Evolutionary conservation across 2,797 vertebrate species (phyloP).

Genomic region (Labroides dimidiatus): DNA sequence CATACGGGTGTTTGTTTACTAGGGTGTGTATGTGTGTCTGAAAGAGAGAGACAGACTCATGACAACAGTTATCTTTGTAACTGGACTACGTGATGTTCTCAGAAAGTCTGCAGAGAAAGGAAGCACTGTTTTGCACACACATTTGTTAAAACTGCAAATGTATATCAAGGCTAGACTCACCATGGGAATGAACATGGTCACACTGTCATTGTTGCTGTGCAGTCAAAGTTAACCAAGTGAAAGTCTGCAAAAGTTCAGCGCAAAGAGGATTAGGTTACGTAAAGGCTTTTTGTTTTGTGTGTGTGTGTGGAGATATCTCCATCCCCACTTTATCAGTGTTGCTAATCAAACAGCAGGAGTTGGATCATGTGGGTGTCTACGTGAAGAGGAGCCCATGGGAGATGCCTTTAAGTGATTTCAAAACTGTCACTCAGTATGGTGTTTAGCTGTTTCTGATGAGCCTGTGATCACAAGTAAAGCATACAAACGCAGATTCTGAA

Average conservation of each 20-base stretch:
- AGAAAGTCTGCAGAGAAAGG: conserved; percentile 11
- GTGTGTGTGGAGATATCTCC: conserved; percentile 18
- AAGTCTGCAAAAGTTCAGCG: conserved; percentile 42
- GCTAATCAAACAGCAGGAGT: conserved; percentile 39
- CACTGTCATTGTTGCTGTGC: conserved; percentile 6
- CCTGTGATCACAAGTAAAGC: conserved; percentile 1
- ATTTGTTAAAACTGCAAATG: conserved; percentile 21
- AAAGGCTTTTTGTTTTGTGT: conserved; percentile 15
- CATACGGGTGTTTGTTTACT: conserved; percentile 4
- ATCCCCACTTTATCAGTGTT: conserved; percentile 52
- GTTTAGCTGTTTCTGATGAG: conserved; percentile 1
- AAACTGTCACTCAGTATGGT: conserved; percentile 14
- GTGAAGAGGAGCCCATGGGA: conserved; percentile 34
- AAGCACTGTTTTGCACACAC: conserved; percentile 2
- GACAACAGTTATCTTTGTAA: conserved; percentile 27
- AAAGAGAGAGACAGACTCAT: not conserved
- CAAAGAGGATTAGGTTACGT: conserved; percentile 43
- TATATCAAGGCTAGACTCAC: conserved; percentile 2
- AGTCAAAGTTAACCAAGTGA: conserved; percentile 5
- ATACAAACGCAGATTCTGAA: not conserved
- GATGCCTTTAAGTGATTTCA: not conserved
- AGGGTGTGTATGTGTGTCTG: not conserved
- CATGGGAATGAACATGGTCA: conserved; percentile 14
- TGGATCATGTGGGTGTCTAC: conserved; percentile 58
- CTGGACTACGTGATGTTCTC: conserved; percentile 8